Evolutionary conservation across 2,797 vertebrate species (phyloP).

Genomic region (Peromyscus melanophrys): DNA sequence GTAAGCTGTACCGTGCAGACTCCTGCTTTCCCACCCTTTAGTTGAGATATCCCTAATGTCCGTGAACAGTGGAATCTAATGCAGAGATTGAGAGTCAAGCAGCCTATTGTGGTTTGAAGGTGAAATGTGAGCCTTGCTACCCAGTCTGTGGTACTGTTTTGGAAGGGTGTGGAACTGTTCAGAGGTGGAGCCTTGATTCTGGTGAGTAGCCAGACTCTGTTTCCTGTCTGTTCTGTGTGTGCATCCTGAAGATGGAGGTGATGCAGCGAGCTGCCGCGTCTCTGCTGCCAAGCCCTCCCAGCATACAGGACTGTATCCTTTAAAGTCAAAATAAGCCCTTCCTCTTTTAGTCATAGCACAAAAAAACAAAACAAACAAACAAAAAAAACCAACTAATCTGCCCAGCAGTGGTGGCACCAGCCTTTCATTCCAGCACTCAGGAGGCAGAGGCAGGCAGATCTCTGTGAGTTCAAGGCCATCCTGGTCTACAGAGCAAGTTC

Average conservation of each 20-base stretch:
- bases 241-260: too few species aligned
- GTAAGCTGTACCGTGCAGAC: background rate
- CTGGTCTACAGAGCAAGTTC: background rate
- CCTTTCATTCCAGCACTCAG: background rate
- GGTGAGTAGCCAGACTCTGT: background rate
- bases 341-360: background rate
- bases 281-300: too few species aligned
- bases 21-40: background rate
- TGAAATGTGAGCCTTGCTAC: background rate
- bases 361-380: too few species aligned
- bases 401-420: accelerated
- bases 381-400: background rate
- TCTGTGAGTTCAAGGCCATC: background rate
- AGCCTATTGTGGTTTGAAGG: background rate
- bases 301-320: too few species aligned
- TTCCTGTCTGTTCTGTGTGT: background rate
- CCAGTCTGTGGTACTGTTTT: background rate
- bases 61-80: background rate
- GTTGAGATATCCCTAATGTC: background rate
- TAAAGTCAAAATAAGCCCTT: background rate
- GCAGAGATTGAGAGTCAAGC: background rate
- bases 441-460: background rate
- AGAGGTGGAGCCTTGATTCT: background rate
- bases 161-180: background rate
- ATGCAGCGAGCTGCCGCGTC: too few species aligned